Evolutionary conservation across 2,797 vertebrate genomes (phyloP).

Genomic region (Parotocinclus haroldoi): DNA sequence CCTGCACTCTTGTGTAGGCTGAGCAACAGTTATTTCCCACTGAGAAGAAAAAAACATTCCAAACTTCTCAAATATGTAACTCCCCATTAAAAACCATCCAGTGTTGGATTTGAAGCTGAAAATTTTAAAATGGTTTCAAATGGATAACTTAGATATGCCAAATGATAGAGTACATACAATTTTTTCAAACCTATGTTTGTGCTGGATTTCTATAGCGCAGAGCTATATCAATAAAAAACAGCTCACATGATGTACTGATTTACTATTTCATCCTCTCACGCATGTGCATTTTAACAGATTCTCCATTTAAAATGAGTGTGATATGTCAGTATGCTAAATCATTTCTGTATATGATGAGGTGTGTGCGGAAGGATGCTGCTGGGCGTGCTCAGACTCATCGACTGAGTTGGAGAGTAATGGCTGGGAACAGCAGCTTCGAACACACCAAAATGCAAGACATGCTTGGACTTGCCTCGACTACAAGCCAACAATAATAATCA

Average conservation of each 20-base stretch:
- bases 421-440: slow-evolving; percentile 67
- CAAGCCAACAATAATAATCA: slow-evolving; percentile 41
- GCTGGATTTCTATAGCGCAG: too few species aligned
- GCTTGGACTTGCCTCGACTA: slow-evolving; percentile 58
- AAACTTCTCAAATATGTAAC: background rate
- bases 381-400: slow-evolving; percentile 75
- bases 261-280: background rate
- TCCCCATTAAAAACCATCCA: background rate
- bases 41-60: slow-evolving; percentile 11
- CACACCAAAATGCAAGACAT: slow-evolving; percentile 59
- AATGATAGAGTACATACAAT: too few species aligned
- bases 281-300: background rate
- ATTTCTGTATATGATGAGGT: slow-evolving; percentile 10
- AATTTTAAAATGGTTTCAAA: background rate
- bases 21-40: slow-evolving; percentile 25
- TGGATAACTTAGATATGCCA: background rate
- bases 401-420: slow-evolving; percentile 66
- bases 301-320: background rate
- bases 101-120: background rate
- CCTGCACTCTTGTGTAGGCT: slow-evolving; percentile 25
- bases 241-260: background rate
- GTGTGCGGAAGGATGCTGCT: slow-evolving; percentile 53
- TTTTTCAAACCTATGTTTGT: too few species aligned
- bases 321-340: background rate
- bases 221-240: too few species aligned